Evolutionary conservation across 2,113 vertebrate species (phyloP), one percentile per base, ranked within the genome.

Genomic region (Xenopus laevis): DNA sequence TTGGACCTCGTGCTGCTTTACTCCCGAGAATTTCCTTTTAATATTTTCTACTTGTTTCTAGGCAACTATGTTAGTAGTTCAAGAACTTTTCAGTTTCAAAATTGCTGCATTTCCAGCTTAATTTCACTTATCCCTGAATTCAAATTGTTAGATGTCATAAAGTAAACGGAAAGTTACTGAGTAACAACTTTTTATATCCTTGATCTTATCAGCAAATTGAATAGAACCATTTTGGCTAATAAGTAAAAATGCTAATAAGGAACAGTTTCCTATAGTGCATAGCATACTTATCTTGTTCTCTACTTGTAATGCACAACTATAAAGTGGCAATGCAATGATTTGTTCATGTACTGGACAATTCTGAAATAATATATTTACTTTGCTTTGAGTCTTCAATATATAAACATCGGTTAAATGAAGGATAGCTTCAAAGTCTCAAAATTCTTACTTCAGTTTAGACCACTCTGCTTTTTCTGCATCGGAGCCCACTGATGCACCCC

Each of bases 91-190:
- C 27, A 33, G 20, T 17, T 12, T 46, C 27, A 60, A 62, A 46
- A 45, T 40, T 46, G 17, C 30, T 63, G 5, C 16, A 13, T 69
- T 62, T 69, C 57, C 67, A 45, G 67, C 70, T 70, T 57, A 52
- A n/a, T 57, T 77, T 77, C 83, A 59, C 84, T 87, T 88, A 86
- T 84, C 86, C 88, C 90, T 88, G 86, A 78, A 84, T 86, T 84
- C 83, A 57, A 84, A 83, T 83, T 65, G 79, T 79, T 84, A 79
- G 82, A 87, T 91, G 90, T 88, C 84, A 86, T 90, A 82, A 87
- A 86, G 84, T 87, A 87, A 90, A 89, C 90, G 90, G 90, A 91
- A 91, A 92, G 91, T 92, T 92, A 92, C 90, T 92, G 80, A 92
- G 89, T 92, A 92, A 92, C 91, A 83, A 85, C 84, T 82, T 91